Evolutionary conservation across 64 coral and sea anemone genomes (phyloP), one percentile per base, ranked within the genome.

Genomic region (Montipora capricornis): DNA sequence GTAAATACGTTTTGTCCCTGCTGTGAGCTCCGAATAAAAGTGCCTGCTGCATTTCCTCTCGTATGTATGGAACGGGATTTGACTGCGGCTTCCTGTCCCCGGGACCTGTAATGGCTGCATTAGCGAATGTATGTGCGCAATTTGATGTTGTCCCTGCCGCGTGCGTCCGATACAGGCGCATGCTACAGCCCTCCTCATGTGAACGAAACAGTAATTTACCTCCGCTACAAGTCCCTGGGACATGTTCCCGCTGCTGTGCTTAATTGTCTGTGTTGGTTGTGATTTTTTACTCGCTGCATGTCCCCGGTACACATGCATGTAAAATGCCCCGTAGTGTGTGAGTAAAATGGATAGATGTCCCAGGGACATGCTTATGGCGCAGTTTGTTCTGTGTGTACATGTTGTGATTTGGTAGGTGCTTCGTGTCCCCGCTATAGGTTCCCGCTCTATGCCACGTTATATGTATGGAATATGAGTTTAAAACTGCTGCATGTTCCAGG

Each of bases 281-380:
- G 52, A 68, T 87, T 87, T 87, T 87, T 4, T 87, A 13, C 83
- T 67, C 47, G 46, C 83, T 68, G 83, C 83, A 69, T 87, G 84
- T 87, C 60, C 84, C 60, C 37, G 19, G 84, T 74, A 87, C 84
- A 87, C 47, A 87, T 70, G 84, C 61, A 17, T 87, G 45, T 87
- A 87, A 87, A 87, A 87, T 68, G 83, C 83, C 68, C 83, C 61
- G 22, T 87, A 70, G 83, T 87, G 83, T 87, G 62, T 70, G 52
- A 71, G 84, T 87, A 82, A 87, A 87, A 87, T 70, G 84, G 84
- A 87, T 87, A 87, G 84, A 74, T 87, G 84, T 87, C 62, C 84
- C 66, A 87, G 84, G 84, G 68, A 87, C 20, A 87, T 87, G 84
- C 84, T 87, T 87, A 87, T 68, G 84, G 67, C 20, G 84, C 62